Evolutionary conservation across 2,888 invertebrate genomes (phyloP), one percentile per base, ranked within the genome.

Genomic region (Drosophila nigritarsus): DNA sequence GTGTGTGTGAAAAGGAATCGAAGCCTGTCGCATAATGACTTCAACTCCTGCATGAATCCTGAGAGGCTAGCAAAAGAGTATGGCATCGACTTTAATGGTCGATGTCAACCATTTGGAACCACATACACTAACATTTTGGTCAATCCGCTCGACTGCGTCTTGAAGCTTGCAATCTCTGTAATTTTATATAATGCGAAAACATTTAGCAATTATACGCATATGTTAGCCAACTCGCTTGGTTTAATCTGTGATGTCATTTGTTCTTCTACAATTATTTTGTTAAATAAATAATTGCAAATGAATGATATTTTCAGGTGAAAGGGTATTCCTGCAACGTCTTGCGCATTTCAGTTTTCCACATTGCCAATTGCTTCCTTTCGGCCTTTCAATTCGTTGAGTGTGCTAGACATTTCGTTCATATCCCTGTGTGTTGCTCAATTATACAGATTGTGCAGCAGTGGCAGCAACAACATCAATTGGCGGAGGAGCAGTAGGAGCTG

Each of bases 401-500:
- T 40, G 50, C 60, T 15, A 66, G 74, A 61, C 66, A 66, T 63
- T 30, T 60, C 30, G 65, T 54, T 71, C 69, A 54, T 61, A 54
- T 65, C 48, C 63, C 73, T 59, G 56, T 62, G 72, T 75, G 73
- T 74, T 73, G 81, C 87, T 88, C 87, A 85, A 89, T 88, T 86
- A 85, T 87, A 85, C 84, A 77, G 81, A 80, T 75, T 81, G 83
- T 76, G 53, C 55, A 61, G 40, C 51, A 49, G 49, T 51, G 68
- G 54, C 60, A 73, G 36, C 49, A 49, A 18, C 42, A 24, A 15
- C 29, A n/a, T 5, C 49, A 54, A 54, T 6, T 24, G 45, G 15
- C 15, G 45, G 15, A 40, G 20, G 32, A 54, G 55, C 38, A 15
- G 11, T 8, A n/a, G 27, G 42, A 54, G 59, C 38, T 24, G 8